These are phyloP conservation scores for Suillia variegata DNA, from an alignment of 2,888 invertebrate species.

Conservation along the genomic window DNA sequence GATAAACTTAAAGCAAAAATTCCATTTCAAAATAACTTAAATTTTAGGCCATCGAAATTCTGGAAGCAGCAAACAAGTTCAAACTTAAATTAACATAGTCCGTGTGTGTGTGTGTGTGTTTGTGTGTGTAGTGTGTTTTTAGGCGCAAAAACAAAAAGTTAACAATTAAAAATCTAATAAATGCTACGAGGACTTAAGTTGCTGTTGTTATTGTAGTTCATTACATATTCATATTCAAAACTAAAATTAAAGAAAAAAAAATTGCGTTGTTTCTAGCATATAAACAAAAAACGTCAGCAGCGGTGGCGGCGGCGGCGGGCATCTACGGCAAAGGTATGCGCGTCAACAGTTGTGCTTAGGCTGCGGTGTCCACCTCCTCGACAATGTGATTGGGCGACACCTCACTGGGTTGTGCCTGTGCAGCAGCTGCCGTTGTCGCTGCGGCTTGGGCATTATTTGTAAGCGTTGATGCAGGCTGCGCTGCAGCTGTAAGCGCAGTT, in stretches of 20 bases:
- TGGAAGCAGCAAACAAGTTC: too few species aligned
- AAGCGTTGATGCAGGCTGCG: slow-evolving; percentile 26
- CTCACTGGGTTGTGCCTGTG: slow-evolving; percentile 54
- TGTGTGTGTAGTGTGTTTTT: neutral
- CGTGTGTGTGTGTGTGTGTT: neutral
- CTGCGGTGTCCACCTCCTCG: slow-evolving; percentile 61
- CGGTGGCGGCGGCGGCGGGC: neutral
- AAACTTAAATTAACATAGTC: neutral
- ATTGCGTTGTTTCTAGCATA: neutral
- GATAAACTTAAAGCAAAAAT: neutral
- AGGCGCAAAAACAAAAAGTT: neutral
- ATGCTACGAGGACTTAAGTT: slow-evolving; percentile 14
- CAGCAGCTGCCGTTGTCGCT: slow-evolving; percentile 37
- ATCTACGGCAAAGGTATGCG: neutral
- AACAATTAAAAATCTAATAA: slow-evolving; percentile 12
- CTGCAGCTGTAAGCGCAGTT: slow-evolving; percentile 30
- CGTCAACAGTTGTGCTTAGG: slow-evolving; percentile 43
- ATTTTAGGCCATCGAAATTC: too few species aligned
- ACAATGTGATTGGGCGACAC: slow-evolving; percentile 60
- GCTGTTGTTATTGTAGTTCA: neutral
- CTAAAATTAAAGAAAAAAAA: neutral
- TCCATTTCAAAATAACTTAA: neutral
- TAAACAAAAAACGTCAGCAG: neutral
- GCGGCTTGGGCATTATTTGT: neutral
- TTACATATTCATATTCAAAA: too few species aligned